These are phyloP conservation scores for Archips xylosteana DNA, from an alignment of 2,888 invertebrate species.

Conservation along the genomic window DNA sequence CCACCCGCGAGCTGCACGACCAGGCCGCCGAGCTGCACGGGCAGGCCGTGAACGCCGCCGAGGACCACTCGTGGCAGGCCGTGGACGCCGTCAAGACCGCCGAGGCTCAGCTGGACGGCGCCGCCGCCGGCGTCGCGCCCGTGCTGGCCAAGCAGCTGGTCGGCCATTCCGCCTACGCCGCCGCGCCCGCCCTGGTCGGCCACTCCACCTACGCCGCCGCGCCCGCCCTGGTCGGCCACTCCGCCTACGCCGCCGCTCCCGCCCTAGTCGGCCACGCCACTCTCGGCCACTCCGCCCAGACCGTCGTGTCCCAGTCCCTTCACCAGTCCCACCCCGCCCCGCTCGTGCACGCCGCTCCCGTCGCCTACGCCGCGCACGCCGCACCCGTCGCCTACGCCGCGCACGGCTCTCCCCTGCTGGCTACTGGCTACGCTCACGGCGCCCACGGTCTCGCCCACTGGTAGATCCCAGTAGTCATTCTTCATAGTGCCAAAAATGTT, in stretches of 20 bases:
- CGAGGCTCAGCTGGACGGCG: slow-evolving; percentile 77
- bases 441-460: slow-evolving; percentile 36
- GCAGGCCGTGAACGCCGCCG: slow-evolving; percentile 79
- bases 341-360: slow-evolving; percentile 43
- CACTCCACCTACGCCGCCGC: slow-evolving; percentile 48
- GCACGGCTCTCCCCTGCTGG: slow-evolving; percentile 8
- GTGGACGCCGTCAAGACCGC: slow-evolving; percentile 78
- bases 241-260: slow-evolving; percentile 43
- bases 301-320: slow-evolving; percentile 32
- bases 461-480: slow-evolving; percentile 39
- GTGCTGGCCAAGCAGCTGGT: slow-evolving; percentile 76
- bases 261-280: slow-evolving; percentile 34
- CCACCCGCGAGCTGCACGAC: slow-evolving; percentile 77
- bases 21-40: slow-evolving; percentile 78
- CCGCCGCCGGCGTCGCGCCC: slow-evolving; percentile 79
- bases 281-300: slow-evolving; percentile 33
- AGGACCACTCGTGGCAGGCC: slow-evolving; percentile 80
- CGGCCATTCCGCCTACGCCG: slow-evolving; percentile 67
- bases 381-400: slow-evolving; percentile 43
- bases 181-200: slow-evolving; percentile 47
- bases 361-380: slow-evolving; percentile 39
- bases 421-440: slow-evolving; percentile 17
- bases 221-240: slow-evolving; percentile 49
- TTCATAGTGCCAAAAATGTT: slow-evolving; percentile 40
- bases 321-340: slow-evolving; percentile 34